Base-by-base conservation (phyloP, 2,113 vertebrate species). In the Halichoeres trimaculatus region DNA sequence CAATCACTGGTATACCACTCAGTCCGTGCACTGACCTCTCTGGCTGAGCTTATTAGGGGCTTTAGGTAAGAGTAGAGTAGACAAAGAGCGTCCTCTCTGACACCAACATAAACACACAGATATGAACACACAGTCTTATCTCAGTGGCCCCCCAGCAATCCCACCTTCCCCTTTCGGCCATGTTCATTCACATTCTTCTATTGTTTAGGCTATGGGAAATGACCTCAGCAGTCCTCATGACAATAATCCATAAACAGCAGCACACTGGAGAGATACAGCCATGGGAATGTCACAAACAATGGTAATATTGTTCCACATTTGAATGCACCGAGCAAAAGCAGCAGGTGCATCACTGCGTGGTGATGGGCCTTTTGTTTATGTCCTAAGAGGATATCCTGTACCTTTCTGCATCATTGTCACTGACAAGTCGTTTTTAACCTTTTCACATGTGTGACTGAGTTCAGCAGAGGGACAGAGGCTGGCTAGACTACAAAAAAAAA, bases 121-220 rank as follows among this genome's bases (percentile, higher is more conserved):
- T 30, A 30, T 30, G 30, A n/a, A 41, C 20, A 40, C 58, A 35
- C 26, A 57, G 41, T n/a, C 30, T 48, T 38, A 72, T 59, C 40
- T 63, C 3, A 1, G 20, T 35, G 73, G 41, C 13, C 48, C 62
- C 62, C 59, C 70, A 74, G 78, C 57, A 80, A 68, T 86, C 61
- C 56, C 72, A 76, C 52, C 34, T 75, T 81, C 74, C 62, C 71
- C 57, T 41, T 56, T 73, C 67, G 12, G 17, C 60, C 59, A 48
- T 19, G 34, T 56, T 50, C 70, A 74, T 80, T 85, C 74, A 38
- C 74, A 88, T 87, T 86, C 69, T 79, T 82, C 85, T 70, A 76
- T 91, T 90, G 90, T 92, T 80, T 38, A 61, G n/a, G 63, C 30
- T 45, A 60, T 81, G 80, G 89, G 90, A 92, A 92, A 88, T 91